Percentiles rank a stretch among this genome's conserved stretches.
Conservation (phyloP, 53 echinoderm and acorn worm species). For the Actinopyga echinites region DNA sequence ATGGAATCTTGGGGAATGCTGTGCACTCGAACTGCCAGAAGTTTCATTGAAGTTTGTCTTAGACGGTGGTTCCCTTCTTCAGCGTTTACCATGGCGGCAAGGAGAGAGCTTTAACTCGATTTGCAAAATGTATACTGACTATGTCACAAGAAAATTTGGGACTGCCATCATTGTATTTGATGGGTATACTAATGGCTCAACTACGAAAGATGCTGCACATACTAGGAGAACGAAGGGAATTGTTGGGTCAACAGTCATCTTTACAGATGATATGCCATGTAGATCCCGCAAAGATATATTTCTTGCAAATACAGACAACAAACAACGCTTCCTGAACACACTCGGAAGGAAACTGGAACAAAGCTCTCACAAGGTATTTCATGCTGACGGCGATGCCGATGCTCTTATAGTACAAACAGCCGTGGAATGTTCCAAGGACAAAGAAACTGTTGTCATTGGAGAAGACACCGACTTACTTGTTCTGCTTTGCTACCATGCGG, state of each 20-base stretch:
- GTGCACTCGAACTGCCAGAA: neutral
- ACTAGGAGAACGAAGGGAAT: neutral
- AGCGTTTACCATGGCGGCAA: constrained; percentile 60
- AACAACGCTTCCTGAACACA: constrained; percentile 15
- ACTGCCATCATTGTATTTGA: constrained; percentile 50
- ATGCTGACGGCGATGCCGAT: constrained; percentile 45
- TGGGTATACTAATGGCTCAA: constrained; percentile 41
- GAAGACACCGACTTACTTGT: constrained; percentile 44
- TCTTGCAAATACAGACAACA: constrained; percentile 36
- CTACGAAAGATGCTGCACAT: constrained; percentile 29
- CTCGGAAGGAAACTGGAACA: neutral
- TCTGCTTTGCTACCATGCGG: constrained; percentile 38
- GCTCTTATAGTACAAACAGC: constrained; percentile 25
- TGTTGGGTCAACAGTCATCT: constrained; percentile 35
- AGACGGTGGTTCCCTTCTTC: constrained; percentile 67
- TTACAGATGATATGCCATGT: neutral
- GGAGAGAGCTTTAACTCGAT: constrained; percentile 46
- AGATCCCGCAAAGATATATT: constrained; percentile 11
- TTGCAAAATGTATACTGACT: constrained; percentile 36
- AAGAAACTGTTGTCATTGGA: constrained; percentile 22
- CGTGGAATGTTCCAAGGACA: neutral
- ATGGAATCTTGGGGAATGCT: constrained; percentile 28
- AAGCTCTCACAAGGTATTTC: neutral
- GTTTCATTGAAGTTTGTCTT: constrained; percentile 45
- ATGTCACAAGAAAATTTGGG: constrained; percentile 41